Percentiles rank a stretch among this genome's conserved stretches.
These are phyloP conservation scores for Eudasyphora cyanicolor DNA, from an alignment of 2,888 invertebrate species.

Conservation along the genomic window DNA sequence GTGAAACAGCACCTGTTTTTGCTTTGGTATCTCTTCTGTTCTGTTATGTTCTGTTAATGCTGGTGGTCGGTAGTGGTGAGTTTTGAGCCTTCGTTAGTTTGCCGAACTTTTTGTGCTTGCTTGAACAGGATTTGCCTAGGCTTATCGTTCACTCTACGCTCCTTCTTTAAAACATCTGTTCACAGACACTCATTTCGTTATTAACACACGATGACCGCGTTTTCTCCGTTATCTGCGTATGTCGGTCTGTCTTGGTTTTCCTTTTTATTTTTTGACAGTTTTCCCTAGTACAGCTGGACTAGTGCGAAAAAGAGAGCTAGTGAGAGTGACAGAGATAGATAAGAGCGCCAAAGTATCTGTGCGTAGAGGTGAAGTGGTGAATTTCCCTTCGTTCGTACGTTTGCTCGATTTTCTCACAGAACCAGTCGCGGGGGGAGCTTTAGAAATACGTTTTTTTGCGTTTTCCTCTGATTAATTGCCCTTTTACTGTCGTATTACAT, in stretches of 20 bases:
- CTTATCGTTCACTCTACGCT: neutral
- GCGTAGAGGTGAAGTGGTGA: constrained; percentile 18
- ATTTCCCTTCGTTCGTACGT: constrained; percentile 5
- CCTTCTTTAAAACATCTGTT: no score
- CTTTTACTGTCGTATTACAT: constrained; percentile 60
- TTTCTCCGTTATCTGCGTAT: neutral
- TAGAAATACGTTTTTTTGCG: constrained; percentile 52
- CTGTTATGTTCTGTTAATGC: neutral
- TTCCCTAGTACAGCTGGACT: neutral
- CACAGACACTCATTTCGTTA: neutral
- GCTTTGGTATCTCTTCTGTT: neutral
- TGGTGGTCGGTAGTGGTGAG: constrained; percentile 60
- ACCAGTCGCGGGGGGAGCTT: no score
- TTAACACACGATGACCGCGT: neutral
- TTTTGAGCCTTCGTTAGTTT: constrained; percentile 32
- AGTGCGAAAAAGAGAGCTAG: neutral
- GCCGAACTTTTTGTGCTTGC: constrained; percentile 42
- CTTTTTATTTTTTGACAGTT: no score
- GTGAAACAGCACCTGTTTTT: constrained; percentile 1
- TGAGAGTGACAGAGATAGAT: neutral
- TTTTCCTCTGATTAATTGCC: constrained; percentile 64
- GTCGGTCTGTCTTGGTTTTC: no score
- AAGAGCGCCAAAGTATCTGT: constrained; percentile 21
- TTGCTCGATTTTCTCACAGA: no score
- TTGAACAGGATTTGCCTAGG: neutral